A percentile compares a stretch with the other conserved stretches of the same genome.
Evolutionary conservation across 2,888 invertebrate species (phyloP).

Genomic region (Alloscopus bannaensis): DNA sequence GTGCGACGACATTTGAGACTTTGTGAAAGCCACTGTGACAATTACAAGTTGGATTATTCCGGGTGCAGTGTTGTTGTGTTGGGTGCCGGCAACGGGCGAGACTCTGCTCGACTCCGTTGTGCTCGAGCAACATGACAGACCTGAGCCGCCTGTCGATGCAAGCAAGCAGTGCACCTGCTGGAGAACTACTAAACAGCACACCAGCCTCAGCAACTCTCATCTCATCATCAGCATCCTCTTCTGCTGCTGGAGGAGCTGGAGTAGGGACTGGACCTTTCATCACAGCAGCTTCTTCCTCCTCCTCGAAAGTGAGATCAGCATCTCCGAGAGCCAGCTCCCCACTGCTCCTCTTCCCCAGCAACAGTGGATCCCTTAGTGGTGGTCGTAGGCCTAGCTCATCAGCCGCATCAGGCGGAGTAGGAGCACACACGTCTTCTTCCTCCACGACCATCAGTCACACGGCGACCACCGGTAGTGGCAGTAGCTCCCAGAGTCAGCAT

Average conservation of each 20-base stretch:
- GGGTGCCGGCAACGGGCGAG: neutral
- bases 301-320: constrained; percentile 31
- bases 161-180: constrained; percentile 1
- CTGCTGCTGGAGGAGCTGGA: constrained; percentile 16
- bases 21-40: too few species aligned
- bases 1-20: too few species aligned
- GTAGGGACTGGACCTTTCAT: constrained; percentile 24
- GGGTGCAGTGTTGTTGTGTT: neutral
- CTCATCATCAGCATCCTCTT: constrained; percentile 27
- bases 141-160: constrained; percentile 23
- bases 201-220: constrained; percentile 44
- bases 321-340: constrained; percentile 11
- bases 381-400: neutral
- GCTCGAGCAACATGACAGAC: constrained; percentile 47
- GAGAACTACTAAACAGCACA: neutral
- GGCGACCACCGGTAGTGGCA: constrained; percentile 6
- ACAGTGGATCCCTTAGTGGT: constrained; percentile 6
- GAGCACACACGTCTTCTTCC: constrained; percentile 30
- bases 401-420: constrained; percentile 15
- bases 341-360: constrained; percentile 14
- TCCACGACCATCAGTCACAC: constrained; percentile 46
- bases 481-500: constrained; percentile 6
- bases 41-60: neutral
- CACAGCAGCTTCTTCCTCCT: constrained; percentile 22
- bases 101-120: too few species aligned